Evolutionary conservation across 1,140 invertebrate species (phyloP).

Genomic region (Palaemon carinicauda): DNA sequence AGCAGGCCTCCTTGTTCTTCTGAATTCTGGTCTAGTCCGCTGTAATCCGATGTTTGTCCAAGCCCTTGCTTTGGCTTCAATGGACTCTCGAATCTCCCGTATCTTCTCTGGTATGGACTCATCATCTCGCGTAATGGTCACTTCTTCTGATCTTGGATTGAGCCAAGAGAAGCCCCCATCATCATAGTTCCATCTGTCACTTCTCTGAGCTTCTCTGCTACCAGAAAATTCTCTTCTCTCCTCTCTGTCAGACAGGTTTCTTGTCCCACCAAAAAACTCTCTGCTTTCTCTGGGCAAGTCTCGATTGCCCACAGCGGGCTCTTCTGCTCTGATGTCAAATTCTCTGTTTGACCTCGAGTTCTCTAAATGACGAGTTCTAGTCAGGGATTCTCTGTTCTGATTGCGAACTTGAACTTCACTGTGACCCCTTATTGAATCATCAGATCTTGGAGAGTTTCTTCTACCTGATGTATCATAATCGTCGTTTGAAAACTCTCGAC

Average conservation of each 20-base stretch:
- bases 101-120: constrained; percentile 31
- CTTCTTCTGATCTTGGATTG: not conserved
- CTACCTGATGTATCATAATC: too few relatives aligned
- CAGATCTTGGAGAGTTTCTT: too few relatives aligned
- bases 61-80: constrained; percentile 16
- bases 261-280: not conserved
- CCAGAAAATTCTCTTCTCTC: not conserved
- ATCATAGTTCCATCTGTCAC: not conserved
- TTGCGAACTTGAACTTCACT: not conserved
- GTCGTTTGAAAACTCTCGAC: too few relatives aligned
- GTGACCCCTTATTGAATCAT: too few relatives aligned
- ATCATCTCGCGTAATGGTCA: not conserved
- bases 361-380: not conserved
- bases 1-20: not conserved
- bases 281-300: not conserved
- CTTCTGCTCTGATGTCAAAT: not conserved
- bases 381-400: not conserved
- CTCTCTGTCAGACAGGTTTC: not conserved
- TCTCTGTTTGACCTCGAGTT: not conserved
- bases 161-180: too few relatives aligned
- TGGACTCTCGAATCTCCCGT: constrained; percentile 14
- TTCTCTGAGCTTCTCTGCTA: not conserved
- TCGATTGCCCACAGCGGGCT: too few relatives aligned
- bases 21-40: constrained; percentile 9
- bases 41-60: constrained; percentile 27